phyloP scores from a whole-genome alignment of 2,113 vertebrate genomes.

The Podiceps cristatus region DNA sequence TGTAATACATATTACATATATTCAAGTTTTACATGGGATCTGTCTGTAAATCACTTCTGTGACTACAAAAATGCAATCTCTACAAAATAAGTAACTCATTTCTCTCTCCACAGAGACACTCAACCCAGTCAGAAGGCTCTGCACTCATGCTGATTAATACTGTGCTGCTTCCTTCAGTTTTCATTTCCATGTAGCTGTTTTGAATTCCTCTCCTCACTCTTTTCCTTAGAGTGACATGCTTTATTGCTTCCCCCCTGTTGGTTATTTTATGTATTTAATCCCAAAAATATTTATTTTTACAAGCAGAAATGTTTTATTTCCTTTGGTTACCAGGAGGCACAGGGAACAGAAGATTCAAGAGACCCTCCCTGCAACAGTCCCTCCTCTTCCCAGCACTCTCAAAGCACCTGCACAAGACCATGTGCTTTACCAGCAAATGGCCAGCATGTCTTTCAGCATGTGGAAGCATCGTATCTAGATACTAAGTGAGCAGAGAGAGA shows the following conservation, averaged over 20 bases:
- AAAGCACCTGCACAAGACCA: neutral
- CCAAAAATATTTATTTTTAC: constrained; percentile 11
- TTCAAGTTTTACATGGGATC: neutral
- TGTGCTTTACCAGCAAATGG: neutral
- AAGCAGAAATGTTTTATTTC: constrained; percentile 16
- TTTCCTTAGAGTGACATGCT: neutral
- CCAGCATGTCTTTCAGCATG: fast-evolving
- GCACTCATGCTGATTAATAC: constrained; percentile 4
- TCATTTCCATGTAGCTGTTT: neutral
- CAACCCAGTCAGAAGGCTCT: neutral
- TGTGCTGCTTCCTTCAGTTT: neutral
- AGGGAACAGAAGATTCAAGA: neutral
- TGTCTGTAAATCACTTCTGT: neutral
- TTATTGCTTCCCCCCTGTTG: constrained; percentile 12
- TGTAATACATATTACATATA: neutral
- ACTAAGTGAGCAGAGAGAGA: neutral
- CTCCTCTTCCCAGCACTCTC: neutral
- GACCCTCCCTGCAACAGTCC: neutral
- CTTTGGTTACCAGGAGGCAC: neutral
- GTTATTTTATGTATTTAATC: constrained; percentile 19
- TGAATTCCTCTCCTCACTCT: neutral
- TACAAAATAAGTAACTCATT: constrained; percentile 26
- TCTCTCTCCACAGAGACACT: constrained; percentile 1
- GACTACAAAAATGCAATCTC: neutral
- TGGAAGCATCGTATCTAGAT: neutral